Evolutionary conservation across 53 echinoderm and acorn worm genomes (phyloP).

Genomic region (Henricia sp.): DNA sequence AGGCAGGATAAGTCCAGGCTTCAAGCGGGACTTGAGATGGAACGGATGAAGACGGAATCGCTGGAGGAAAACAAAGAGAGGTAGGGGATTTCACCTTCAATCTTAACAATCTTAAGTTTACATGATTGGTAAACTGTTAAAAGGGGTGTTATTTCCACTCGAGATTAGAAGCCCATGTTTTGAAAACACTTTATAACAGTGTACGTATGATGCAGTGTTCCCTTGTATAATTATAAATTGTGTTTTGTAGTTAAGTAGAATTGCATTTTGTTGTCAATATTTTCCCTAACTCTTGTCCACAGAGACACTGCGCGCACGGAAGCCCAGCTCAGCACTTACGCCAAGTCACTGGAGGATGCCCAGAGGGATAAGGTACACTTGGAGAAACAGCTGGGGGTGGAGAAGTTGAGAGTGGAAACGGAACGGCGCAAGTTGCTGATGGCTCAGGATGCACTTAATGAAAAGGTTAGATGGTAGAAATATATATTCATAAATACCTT

Average conservation of each 20-base stretch:
- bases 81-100: too few species aligned
- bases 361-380: constrained; percentile 82
- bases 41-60: constrained; percentile 78
- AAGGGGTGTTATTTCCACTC: too few species aligned
- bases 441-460: constrained; percentile 86
- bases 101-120: too few species aligned
- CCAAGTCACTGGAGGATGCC: constrained; percentile 82
- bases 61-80: constrained; percentile 87
- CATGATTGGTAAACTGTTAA: too few species aligned
- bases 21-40: constrained; percentile 78
- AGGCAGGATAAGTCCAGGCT: constrained; percentile 91
- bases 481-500: too few species aligned
- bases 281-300: too few species aligned
- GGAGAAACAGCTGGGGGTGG: constrained; percentile 90
- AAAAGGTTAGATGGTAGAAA: constrained; percentile 73
- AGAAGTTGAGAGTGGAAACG: constrained; percentile 78
- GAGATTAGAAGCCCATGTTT: too few species aligned
- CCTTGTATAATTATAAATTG: too few species aligned
- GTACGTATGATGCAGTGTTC: too few species aligned
- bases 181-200: too few species aligned
- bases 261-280: too few species aligned
- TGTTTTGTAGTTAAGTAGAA: too few species aligned
- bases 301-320: constrained; percentile 86
- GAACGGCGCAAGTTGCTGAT: constrained; percentile 82
- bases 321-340: constrained; percentile 79